Conservation (phyloP, 2,888 invertebrate species). For the Endomychus coccineus region DNA sequence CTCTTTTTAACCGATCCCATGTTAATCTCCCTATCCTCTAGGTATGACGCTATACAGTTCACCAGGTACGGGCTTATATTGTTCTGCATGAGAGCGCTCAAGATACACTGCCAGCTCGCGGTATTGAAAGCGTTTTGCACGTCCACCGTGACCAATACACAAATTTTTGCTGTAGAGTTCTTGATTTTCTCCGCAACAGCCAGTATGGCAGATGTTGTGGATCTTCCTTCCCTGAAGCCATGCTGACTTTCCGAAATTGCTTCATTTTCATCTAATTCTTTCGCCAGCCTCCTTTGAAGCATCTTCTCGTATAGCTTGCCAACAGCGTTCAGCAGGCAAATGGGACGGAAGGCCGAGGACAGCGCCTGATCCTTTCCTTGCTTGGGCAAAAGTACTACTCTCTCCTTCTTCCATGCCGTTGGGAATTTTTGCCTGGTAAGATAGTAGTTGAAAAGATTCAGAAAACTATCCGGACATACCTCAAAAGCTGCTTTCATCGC, state of each 20-base stretch:
- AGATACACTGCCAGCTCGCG: neutral
- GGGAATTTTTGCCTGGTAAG: conserved; percentile 16
- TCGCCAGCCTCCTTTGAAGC: conserved; percentile 8
- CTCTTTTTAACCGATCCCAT: neutral
- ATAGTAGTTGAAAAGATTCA: conserved; percentile 10
- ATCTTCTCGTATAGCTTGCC: conserved; percentile 17
- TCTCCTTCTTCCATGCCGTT: conserved; percentile 19
- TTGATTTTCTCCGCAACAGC: conserved; percentile 1
- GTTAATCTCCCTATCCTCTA: neutral
- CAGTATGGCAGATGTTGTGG: conserved; percentile 1
- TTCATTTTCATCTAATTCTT: conserved; percentile 9
- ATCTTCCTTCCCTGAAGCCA: conserved; percentile 17
- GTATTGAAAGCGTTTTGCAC: conserved; percentile 1
- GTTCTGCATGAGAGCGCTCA: neutral
- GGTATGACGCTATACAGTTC: neutral
- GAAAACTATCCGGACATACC: conserved; percentile 11
- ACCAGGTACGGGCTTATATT: conserved; percentile 2
- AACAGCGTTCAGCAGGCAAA: conserved; percentile 16
- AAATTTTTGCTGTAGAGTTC: neutral
- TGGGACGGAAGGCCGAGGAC: conserved; percentile 12
- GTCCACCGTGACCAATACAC: neutral
- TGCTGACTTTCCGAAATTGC: conserved; percentile 11
- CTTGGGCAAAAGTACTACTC: conserved; percentile 19
- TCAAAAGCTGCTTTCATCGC: conserved; percentile 16
- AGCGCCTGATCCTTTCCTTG: conserved; percentile 1